phyloP scores from a whole-genome alignment of 2,888 invertebrate genomes.

The Aquatica leii region DNA sequence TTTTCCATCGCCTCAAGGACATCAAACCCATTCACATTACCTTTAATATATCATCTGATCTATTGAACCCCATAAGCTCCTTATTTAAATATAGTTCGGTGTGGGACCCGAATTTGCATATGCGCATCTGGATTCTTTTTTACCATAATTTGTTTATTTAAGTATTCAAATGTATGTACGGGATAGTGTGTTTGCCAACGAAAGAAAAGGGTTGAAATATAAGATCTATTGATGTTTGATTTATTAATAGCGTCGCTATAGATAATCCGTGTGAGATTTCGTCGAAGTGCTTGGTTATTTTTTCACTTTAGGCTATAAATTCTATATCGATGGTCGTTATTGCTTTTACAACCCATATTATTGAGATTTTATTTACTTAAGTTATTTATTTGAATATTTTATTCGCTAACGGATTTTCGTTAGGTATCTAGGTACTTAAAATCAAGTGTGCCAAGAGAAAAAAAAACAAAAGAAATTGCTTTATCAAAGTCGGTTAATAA shows the following conservation, averaged over 20 bases:
- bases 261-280: constrained; percentile 43
- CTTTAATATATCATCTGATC: constrained; percentile 40
- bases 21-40: constrained; percentile 34
- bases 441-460: no score
- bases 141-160: constrained; percentile 43
- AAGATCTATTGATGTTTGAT: constrained; percentile 40
- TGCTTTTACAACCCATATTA: constrained; percentile 20
- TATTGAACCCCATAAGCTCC: constrained; percentile 35
- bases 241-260: constrained; percentile 38
- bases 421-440: no score
- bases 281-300: constrained; percentile 7
- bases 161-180: constrained; percentile 41
- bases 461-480: no score
- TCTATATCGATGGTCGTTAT: constrained; percentile 30
- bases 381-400: no score
- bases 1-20: constrained; percentile 40
- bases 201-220: constrained; percentile 38
- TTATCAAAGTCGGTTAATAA: no score
- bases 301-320: constrained; percentile 32
- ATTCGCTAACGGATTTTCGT: constrained; percentile 4
- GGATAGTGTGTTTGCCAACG: constrained; percentile 30
- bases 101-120: constrained; percentile 38
- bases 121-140: constrained; percentile 33
- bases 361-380: constrained; percentile 33
- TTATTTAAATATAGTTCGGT: constrained; percentile 38